These are phyloP conservation scores for Ditylenchus dipsaci DNA, from an alignment of 1,140 invertebrate species.

Conservation along the genomic window DNA sequence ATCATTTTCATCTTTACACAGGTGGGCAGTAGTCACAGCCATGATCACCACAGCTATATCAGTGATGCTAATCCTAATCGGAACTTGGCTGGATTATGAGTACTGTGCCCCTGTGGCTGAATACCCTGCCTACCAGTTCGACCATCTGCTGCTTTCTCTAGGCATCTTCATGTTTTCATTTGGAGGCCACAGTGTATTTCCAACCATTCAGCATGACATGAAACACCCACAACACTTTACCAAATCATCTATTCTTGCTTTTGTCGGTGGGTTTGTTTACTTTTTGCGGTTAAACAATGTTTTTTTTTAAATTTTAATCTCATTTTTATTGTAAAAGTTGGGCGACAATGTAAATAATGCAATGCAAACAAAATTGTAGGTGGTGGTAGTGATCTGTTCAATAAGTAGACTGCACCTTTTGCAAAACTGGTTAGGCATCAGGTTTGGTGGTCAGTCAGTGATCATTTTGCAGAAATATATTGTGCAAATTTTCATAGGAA, in stretches of 20 bases:
- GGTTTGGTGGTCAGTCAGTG: no score
- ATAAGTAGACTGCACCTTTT: no score
- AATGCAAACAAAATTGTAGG: no score
- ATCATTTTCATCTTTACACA: slow-evolving; percentile 17
- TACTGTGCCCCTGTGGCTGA: slow-evolving; percentile 20
- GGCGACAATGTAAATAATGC: no score
- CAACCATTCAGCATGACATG: slow-evolving; percentile 41
- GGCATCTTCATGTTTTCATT: slow-evolving; percentile 46
- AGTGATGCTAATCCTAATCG: slow-evolving; percentile 38
- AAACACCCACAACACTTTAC: slow-evolving; percentile 35
- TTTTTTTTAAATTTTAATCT: no score
- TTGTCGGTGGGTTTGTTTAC: slow-evolving; percentile 25
- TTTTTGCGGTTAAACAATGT: background rate
- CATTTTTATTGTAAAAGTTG: no score
- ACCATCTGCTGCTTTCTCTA: slow-evolving; percentile 32
- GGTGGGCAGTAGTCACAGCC: slow-evolving; percentile 37
- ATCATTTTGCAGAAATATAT: no score
- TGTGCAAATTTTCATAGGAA: no score
- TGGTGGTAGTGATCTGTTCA: no score
- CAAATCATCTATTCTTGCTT: slow-evolving; percentile 36
- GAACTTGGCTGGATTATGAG: slow-evolving; percentile 23
- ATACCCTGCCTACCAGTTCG: slow-evolving; percentile 22
- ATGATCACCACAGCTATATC: slow-evolving; percentile 43
- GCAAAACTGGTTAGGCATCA: no score
- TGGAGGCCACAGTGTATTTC: slow-evolving; percentile 30